phyloP scores from a whole-genome alignment of 1,140 invertebrate species.

The Sitobion miscanthi region DNA sequence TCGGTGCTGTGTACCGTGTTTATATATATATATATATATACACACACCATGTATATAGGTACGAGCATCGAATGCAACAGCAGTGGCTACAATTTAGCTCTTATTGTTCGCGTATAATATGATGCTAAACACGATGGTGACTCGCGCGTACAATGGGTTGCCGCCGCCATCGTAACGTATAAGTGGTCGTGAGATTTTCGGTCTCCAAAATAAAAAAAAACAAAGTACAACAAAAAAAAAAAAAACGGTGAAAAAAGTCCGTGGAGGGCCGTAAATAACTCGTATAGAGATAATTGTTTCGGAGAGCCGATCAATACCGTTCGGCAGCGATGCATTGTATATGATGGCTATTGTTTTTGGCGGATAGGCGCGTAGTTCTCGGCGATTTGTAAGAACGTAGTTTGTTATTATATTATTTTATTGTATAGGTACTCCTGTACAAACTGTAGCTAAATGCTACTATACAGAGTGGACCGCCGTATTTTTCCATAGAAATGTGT shows the following conservation, averaged over 20 bases:
- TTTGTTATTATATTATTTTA: neutral
- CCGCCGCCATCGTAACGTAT: neutral
- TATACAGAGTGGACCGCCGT: too few species aligned
- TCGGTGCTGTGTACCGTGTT: neutral
- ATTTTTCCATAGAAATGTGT: too few species aligned
- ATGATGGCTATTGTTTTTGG: conserved; percentile 14
- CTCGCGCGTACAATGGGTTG: neutral
- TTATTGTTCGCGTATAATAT: conserved; percentile 27
- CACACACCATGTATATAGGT: too few species aligned
- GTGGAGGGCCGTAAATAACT: neutral
- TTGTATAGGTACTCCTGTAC: neutral
- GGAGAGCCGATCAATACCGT: conserved; percentile 5
- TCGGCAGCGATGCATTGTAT: neutral
- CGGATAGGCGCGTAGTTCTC: neutral
- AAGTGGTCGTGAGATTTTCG: neutral
- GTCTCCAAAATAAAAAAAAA: neutral
- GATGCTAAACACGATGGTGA: neutral
- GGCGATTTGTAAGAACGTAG: neutral
- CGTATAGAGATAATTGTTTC: conserved; percentile 31
- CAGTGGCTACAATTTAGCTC: neutral
- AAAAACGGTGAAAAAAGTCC: neutral
- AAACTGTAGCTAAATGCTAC: too few species aligned
- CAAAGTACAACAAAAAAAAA: neutral
- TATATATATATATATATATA: neutral
- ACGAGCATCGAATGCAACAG: neutral